A percentile compares a stretch with the other conserved stretches of the same genome.
Conservation (phyloP, 2,113 vertebrate species). For the Cinclus cinclus region DNA sequence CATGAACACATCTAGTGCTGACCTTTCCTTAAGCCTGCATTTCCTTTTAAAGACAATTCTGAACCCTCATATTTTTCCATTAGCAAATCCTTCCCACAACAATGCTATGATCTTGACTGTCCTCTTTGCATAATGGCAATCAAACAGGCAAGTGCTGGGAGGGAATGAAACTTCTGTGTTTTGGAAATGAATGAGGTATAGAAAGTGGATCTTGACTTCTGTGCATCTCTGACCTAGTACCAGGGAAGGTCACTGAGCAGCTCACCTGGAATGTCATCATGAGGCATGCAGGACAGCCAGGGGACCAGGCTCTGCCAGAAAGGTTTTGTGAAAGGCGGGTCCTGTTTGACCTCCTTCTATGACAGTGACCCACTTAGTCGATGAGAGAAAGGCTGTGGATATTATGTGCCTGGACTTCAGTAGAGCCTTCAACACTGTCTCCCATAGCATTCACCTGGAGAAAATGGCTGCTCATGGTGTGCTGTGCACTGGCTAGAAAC, state of each 20-base stretch:
- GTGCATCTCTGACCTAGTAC: background rate
- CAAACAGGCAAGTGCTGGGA: background rate
- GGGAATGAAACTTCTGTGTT: background rate
- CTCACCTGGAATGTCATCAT: background rate
- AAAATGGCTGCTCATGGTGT: background rate
- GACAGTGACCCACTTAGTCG: too few relatives aligned
- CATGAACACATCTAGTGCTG: background rate
- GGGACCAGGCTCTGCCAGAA: background rate
- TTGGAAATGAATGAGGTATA: background rate
- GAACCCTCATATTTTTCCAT: background rate
- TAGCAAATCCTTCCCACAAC: background rate
- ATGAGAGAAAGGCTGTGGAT: background rate
- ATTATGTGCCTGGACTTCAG: background rate
- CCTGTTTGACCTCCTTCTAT: background rate
- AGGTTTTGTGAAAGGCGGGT: background rate
- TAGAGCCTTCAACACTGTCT: background rate
- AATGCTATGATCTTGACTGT: background rate
- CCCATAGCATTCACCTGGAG: background rate
- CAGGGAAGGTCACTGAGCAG: background rate
- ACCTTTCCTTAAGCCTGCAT: background rate
- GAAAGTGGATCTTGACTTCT: background rate
- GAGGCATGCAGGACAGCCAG: background rate
- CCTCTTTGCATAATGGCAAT: background rate
- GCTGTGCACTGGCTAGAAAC: background rate
- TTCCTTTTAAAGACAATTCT: background rate